A percentile compares a stretch with the other conserved stretches of the same genome.
Conservation (phyloP, 2,888 invertebrate species). For the Octonoba sinensis region DNA sequence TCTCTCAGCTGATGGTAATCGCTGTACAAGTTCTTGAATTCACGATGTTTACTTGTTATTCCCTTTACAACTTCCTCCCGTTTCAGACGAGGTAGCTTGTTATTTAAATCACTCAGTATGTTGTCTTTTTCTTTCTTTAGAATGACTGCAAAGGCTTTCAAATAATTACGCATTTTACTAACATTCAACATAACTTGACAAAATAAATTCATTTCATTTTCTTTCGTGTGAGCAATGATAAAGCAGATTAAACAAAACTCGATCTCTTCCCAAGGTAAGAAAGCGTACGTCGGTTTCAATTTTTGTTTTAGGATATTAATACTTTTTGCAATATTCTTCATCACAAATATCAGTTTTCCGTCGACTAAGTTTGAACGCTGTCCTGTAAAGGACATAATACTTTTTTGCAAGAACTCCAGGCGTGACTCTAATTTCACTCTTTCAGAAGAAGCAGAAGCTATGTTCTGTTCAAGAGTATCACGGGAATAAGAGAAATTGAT, state of each 20-base stretch:
- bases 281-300: slow-evolving; percentile 18
- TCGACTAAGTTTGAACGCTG: not conserved
- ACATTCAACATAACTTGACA: slow-evolving; percentile 1
- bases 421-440: too few species aligned
- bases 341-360: not conserved
- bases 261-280: slow-evolving; percentile 47
- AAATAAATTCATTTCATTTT: not conserved
- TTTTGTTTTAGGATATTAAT: slow-evolving; percentile 15
- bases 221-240: not conserved
- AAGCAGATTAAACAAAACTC: slow-evolving; percentile 35
- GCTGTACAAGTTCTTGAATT: slow-evolving; percentile 15
- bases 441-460: too few species aligned
- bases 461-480: too few species aligned
- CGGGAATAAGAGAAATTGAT: too few species aligned
- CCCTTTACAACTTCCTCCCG: not conserved
- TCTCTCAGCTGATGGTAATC: slow-evolving; percentile 22
- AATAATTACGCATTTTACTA: slow-evolving; percentile 4
- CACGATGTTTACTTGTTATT: not conserved
- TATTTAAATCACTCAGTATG: not conserved
- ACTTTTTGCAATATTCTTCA: slow-evolving; percentile 19
- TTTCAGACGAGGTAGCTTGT: not conserved
- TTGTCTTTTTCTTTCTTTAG: not conserved
- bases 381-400: too few species aligned
- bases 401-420: too few species aligned
- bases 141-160: slow-evolving; percentile 1